Base-by-base conservation (phyloP, 2,797 vertebrate species). In the Semotilus atromaculatus region DNA sequence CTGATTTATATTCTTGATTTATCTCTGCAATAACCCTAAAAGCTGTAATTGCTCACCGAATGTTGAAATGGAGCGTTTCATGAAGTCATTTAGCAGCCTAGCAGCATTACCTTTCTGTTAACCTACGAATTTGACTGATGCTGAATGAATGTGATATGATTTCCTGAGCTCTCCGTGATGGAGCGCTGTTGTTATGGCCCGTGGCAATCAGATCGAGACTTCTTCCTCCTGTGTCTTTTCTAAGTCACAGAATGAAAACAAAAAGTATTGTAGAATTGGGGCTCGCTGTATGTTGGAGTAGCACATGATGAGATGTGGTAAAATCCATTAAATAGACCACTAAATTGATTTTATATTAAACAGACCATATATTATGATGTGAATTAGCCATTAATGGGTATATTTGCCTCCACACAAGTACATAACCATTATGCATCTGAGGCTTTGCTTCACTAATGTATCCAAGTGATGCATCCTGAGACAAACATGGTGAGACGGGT, bases 71-170 rank as follows among this genome's bases (percentile, higher is more conserved):
- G 73, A 86, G 73, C 51, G 9, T 79, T 73, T 5, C 60, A 34
- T n/a, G 45, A 72, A 86, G 73, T 86, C 68, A 55, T 73, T 86
- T 86, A 86, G 80, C 34, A 82, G 38, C 45, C 66, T 67, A 53
- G 45, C 66, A 79, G 85, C 40, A 72, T 43, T 72, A 77, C 74
- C 67, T 78, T 74, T 73, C 80, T 36, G 45, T 66, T 72, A 36
- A 70, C 38, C 67, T 48, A 26, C 2, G 34, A 66, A 13, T 53
- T n/a, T 64, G 74, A 82, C 53, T 64, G 51, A 76, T 72, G 53
- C 80, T 62, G 38, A 83, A 60, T 58, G 68, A 48, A 34, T 29
- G 68, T 53, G 58, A 77, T 53, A 7, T 40, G 34, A 53, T 81
- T 66, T 83, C 36, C 58, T 38, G 48, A 36, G 10, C 58, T 74